A percentile compares a stretch with the other conserved stretches of the same genome.
phyloP scores from a whole-genome alignment of 2,797 vertebrate genomes.

The Sarcophilus harrisii region DNA sequence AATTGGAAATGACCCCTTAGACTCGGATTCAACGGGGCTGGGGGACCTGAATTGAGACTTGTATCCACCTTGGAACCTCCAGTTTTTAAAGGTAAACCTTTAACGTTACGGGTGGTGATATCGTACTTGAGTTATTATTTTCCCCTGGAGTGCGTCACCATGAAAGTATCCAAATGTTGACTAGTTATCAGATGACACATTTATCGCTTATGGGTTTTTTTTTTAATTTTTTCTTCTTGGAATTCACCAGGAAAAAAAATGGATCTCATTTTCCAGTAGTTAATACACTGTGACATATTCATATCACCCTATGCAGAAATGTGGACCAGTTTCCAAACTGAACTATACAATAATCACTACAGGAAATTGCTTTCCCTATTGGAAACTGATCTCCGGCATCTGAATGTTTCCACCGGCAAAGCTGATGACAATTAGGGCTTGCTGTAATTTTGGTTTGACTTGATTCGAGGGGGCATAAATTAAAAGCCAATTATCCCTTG shows the following conservation, averaged over 20 bases:
- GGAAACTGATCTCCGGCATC: constrained; percentile 58
- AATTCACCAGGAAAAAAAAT: constrained; percentile 60
- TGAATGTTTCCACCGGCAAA: constrained; percentile 63
- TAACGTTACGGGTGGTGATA: background rate
- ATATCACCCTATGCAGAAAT: constrained; percentile 43
- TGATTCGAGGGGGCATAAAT: constrained; percentile 70
- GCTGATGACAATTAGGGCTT: constrained; percentile 72
- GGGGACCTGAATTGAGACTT: constrained; percentile 38
- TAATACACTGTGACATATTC: constrained; percentile 1
- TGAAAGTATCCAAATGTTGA: background rate
- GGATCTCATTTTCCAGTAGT: constrained; percentile 37
- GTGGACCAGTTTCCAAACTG: constrained; percentile 38
- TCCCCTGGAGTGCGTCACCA: background rate
- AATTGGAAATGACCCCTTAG: constrained; percentile 14
- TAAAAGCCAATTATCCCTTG: constrained; percentile 77
- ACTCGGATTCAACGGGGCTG: background rate
- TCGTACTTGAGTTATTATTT: background rate
- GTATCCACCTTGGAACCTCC: background rate
- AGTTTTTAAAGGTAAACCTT: constrained; percentile 19
- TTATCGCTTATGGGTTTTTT: constrained; percentile 45
- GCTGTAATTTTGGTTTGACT: constrained; percentile 71
- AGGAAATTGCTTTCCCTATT: constrained; percentile 73
- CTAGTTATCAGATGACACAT: background rate
- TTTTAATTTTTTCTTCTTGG: constrained; percentile 18
- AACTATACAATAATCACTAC: constrained; percentile 65